Evolutionary conservation across 2,888 invertebrate genomes (phyloP), one percentile per base, ranked within the genome.

Genomic region (Drosophila differens): DNA sequence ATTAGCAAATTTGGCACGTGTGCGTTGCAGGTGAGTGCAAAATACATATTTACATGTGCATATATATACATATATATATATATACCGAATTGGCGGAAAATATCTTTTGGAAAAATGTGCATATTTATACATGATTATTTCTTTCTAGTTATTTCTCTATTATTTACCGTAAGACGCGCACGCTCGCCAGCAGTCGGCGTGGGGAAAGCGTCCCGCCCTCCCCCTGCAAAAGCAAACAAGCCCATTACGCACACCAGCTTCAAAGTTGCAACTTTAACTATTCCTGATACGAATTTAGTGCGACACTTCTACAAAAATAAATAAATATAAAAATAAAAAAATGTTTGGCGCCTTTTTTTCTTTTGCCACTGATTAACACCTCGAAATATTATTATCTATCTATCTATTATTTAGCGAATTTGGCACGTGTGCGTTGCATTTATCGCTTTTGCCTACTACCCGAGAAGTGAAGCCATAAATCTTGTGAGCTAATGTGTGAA

Each of bases 1-100:
- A 80, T 73, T 77, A 81, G 69, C 79, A 73, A 67, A 79, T 77
- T 69, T 52, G 81, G 81, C 79, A 79, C 79, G 79, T 77, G 76
- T 76, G 55, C 61, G 33, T 25, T 10, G 61, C 51, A 33, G n/a
- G 51, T 61, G 35, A 51, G 28, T 35, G n/a, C 12, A 22, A 33
- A 28, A n/a, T 39, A 7, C 3, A 51, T 9, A 19, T n/a, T 7
- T 39, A 7, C 3, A 33, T n/a, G 14, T 25, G 2, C 19, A 6
- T 54, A 12, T 54, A 35, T 4, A 22, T 35, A 5, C 6, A 47
- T 14, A 19, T 35, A 19, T 33, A 33, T 30, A 32, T 22, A 4
- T 35, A 25, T 35, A n/a, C n/a, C 32, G 14, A 22, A 12, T 32
- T n/a, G 33, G 4, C 22, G 22, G 41, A n/a, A 41, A n/a, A n/a